A percentile compares a stretch with the other conserved stretches of the same genome.
Evolutionary conservation across 2,797 vertebrate genomes (phyloP).

Genomic region (Microcaecilia unicolor): DNA sequence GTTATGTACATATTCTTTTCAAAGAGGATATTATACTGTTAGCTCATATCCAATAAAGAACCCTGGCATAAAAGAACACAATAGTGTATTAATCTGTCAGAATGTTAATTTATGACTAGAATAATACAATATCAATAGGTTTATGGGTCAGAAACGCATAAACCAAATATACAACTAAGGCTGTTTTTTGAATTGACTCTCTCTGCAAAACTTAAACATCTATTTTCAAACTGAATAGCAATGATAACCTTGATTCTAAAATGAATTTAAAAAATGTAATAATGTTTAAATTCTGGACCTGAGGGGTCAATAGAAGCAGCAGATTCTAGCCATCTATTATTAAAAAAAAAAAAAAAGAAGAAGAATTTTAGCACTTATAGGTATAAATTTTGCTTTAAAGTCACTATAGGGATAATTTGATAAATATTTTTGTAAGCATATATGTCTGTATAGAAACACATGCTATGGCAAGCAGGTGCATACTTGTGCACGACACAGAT

Average conservation of each 20-base stretch:
- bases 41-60: slow-evolving; percentile 38
- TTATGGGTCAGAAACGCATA: slow-evolving; percentile 32
- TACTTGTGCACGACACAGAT: no score
- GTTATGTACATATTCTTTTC: slow-evolving; percentile 44
- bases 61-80: slow-evolving; percentile 14
- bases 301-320: no score
- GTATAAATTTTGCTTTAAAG: no score
- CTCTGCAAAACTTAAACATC: slow-evolving; percentile 6
- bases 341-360: no score
- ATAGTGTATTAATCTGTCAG: slow-evolving; percentile 30
- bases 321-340: no score
- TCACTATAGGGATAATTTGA: no score
- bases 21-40: slow-evolving; percentile 35
- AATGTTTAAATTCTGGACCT: no score
- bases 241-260: slow-evolving; percentile 7
- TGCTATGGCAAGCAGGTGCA: no score
- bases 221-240: slow-evolving; percentile 11
- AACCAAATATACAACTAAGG: slow-evolving; percentile 23
- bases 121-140: slow-evolving; percentile 37
- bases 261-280: slow-evolving; percentile 3
- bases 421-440: no score
- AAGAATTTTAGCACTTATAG: no score
- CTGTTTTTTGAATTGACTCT: slow-evolving; percentile 20
- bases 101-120: slow-evolving; percentile 37
- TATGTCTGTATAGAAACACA: no score